Base-by-base conservation (phyloP, 2,888 invertebrate genomes). In the Tetheella fluctuosa region DNA sequence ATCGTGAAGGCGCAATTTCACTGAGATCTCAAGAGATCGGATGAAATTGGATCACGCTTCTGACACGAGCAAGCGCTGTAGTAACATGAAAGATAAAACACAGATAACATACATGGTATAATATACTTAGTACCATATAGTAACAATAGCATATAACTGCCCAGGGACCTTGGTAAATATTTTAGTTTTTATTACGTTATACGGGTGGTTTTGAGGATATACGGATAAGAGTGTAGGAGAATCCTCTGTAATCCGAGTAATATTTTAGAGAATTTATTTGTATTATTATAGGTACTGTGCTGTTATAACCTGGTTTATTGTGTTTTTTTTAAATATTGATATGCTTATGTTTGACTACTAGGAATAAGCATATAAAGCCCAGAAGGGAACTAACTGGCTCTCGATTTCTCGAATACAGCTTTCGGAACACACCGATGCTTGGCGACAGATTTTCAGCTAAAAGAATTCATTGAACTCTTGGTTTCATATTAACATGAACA, bases 21-120 rank as follows among this genome's bases (percentile, higher is more conserved):
- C 39, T 39, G 20, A 20, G 20, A 48, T 48, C 48, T 48, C 48
- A 48, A 48, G 48, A 48, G 48, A 48, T 42, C 17, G 42, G 48
- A 48, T 48, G 48, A 48, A 48, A 48, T 48, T 48, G 20, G 48
- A 48, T 48, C 48, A 48, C 48, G 48, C 48, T 48, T 39, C 48
- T 48, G 48, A 20, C 20, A 48, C 48, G 20, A 48, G 48, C 20
- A 48, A 42, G 48, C 48, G 20, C 20, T 48, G 48, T 15, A 48
- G 48, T 42, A 48, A 34, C n/a, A 48, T 48, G 48, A 48, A 48
- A 20, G 48, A 48, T 48, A 48, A 48, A 48, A 48, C 48, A 10
- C 17, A 42, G 42, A 6, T n/a, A 42, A 17, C 17, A 37, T 34
- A 37, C 10, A 42, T 42, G 7, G 42, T 34, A 13, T 2, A 25